Evolutionary conservation across 2,113 vertebrate species (phyloP), one percentile per base, ranked within the genome.

Genomic region (Junco hyemalis): DNA sequence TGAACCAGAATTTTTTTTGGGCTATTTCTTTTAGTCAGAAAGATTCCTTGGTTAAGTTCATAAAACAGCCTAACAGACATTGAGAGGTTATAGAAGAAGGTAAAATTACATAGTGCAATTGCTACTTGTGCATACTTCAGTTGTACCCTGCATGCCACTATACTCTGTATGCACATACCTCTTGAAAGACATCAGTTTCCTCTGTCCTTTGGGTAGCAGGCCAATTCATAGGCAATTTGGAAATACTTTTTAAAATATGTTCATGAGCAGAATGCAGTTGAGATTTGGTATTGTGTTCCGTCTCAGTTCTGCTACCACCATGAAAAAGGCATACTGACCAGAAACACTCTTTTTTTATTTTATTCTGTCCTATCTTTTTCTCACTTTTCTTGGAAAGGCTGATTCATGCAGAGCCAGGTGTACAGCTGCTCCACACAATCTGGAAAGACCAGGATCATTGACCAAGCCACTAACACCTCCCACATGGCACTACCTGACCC

Each of bases 401-500:
- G 26, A 64, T 53, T 57, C 29, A 33, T 57, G 48, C 11, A 54
- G 22, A 56, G n/a, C 3, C 6, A 6, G 8, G 1, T 5, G 5
- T 56, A 26, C 17, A 66, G 24, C 11, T n/a, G 17, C 23, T 69
- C 47, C 31, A 42, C 20, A 9, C 12, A 29, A 4, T 36, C 38
- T 68, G 38, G 31, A 73, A 26, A 23, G 12, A 12, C 26, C 0
- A 0, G 8, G 8, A 48, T 11, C 9, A 25, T 6, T 59, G 23
- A n/a, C 10, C 31, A n/a, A 29, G 23, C 5, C 20, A 54, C 22
- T 80, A 54, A 42, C 17, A 33, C 25, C 8, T 65, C 45, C 24
- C 35, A 48, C 28, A 7, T 35, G 21, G 14, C 35, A n/a, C 45
- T 42, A 44, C 5, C 24, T 35, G 31, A 38, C 13, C 6, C 21